Percentiles rank a stretch among this genome's conserved stretches.
phyloP scores from a whole-genome alignment of 2,797 vertebrate genomes.

The Platalea minor region DNA sequence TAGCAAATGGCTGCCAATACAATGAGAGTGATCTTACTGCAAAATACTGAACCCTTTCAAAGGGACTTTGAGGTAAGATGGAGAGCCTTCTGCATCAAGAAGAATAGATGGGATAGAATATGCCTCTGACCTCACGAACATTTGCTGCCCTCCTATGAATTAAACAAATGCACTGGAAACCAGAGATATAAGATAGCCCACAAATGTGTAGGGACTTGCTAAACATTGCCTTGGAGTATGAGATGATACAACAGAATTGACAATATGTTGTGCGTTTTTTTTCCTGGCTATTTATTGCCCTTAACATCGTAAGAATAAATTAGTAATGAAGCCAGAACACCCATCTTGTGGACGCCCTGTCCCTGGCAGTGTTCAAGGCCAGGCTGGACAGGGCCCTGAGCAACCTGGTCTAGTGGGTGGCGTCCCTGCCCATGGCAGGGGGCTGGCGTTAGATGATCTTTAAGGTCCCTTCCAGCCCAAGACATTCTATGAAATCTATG shows the following conservation, averaged over 20 bases:
- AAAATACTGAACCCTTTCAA: not conserved
- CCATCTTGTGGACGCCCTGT: not conserved
- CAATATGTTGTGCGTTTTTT: accelerated
- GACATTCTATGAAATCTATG: too few relatives aligned
- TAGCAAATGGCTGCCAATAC: not conserved
- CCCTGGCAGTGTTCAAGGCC: too few relatives aligned
- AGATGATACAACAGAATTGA: not conserved
- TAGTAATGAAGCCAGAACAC: not conserved
- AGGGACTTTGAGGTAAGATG: not conserved
- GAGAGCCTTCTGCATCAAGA: not conserved
- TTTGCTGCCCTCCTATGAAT: not conserved
- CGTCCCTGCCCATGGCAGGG: too few relatives aligned
- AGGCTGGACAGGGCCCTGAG: too few relatives aligned
- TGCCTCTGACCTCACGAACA: not conserved
- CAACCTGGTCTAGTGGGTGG: too few relatives aligned
- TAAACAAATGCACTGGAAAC: not conserved
- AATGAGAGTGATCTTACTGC: not conserved
- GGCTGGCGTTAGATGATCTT: too few relatives aligned
- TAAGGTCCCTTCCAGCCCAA: too few relatives aligned
- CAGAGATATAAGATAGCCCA: not conserved
- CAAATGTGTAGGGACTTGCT: not conserved
- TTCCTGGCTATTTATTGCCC: not conserved
- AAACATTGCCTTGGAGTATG: not conserved
- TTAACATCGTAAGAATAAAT: not conserved
- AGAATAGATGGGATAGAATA: not conserved